Evolutionary conservation across 2,888 invertebrate species (phyloP).

Genomic region (Luperina testacea): DNA sequence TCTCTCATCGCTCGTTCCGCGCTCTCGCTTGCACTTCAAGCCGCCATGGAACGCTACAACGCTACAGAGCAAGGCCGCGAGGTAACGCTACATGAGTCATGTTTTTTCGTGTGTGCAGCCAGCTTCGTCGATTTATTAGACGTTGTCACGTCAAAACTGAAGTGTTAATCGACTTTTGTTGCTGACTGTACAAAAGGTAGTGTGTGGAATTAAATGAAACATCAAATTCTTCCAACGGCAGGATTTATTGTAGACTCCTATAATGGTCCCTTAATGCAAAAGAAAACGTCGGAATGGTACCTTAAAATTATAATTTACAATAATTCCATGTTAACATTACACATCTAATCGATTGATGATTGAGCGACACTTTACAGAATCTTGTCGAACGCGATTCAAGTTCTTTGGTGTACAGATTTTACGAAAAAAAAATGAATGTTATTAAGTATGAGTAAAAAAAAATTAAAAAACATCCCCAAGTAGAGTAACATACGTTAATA

Average conservation of each 20-base stretch:
- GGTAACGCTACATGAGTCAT: too few species aligned
- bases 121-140: too few species aligned
- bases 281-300: slow-evolving; percentile 66
- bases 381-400: slow-evolving; percentile 52
- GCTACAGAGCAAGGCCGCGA: too few species aligned
- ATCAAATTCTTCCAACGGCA: slow-evolving; percentile 73
- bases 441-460: slow-evolving; percentile 38
- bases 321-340: slow-evolving; percentile 62
- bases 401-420: slow-evolving; percentile 63
- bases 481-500: slow-evolving; percentile 72
- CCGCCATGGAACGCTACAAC: too few species aligned
- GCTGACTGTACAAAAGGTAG: not conserved
- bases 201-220: slow-evolving; percentile 63
- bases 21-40: too few species aligned
- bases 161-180: too few species aligned
- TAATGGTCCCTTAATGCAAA: slow-evolving; percentile 76
- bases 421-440: slow-evolving; percentile 43
- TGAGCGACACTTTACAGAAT: slow-evolving; percentile 55
- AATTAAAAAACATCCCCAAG: slow-evolving; percentile 53
- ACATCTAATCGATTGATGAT: slow-evolving; percentile 63
- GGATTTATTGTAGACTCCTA: slow-evolving; percentile 80
- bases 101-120: too few species aligned
- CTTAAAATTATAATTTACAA: slow-evolving; percentile 67
- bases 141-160: too few species aligned
- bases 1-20: too few species aligned